Evolutionary conservation across 2,113 vertebrate species (phyloP), one percentile per base, ranked within the genome.

Genomic region (Chaetodon auriga): DNA sequence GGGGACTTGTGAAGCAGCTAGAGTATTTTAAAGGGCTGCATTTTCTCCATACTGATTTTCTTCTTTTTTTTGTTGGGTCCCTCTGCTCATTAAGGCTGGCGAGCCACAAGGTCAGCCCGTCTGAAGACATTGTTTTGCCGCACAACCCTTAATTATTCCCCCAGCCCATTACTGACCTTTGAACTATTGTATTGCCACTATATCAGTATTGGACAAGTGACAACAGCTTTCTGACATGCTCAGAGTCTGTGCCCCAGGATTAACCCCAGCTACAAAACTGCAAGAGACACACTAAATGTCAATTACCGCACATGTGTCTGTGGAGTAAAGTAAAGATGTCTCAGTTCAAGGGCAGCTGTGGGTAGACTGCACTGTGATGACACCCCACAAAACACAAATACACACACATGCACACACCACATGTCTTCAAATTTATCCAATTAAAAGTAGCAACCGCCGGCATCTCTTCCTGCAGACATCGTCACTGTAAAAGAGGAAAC

Each of bases 71-170:
- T 57, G 7, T 61, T 70, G 9, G n/a, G 78, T 72, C 35, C 61
- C 66, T 70, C 45, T 36, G 35, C 84, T 91, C 87, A 84, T 89
- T 92, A 84, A 82, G 43, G 61, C 75, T 45, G 49, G 14, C 60
- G 81, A 78, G 71, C 54, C 86, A 86, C 85, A 89, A 80, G 90
- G 89, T 92, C 90, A 90, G 19, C 57, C 41, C 82, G 73, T 88
- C 73, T 69, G 66, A 89, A 62, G 80, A 81, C 73, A 75, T 70
- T 87, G 85, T 92, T 86, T 65, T 61, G 61, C 79, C 49, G 60
- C 74, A 58, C 68, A 73, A 74, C 72, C 87, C 78, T 84, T 88
- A 92, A 92, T 93, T 89, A 92, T 82, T 48, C 69, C 84, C 81
- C 70, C 57, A 87, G 78, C 88, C 83, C 51, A 78, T 91, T 82